phyloP scores from a whole-genome alignment of 2,113 vertebrate genomes.

The Falco punctatus region DNA sequence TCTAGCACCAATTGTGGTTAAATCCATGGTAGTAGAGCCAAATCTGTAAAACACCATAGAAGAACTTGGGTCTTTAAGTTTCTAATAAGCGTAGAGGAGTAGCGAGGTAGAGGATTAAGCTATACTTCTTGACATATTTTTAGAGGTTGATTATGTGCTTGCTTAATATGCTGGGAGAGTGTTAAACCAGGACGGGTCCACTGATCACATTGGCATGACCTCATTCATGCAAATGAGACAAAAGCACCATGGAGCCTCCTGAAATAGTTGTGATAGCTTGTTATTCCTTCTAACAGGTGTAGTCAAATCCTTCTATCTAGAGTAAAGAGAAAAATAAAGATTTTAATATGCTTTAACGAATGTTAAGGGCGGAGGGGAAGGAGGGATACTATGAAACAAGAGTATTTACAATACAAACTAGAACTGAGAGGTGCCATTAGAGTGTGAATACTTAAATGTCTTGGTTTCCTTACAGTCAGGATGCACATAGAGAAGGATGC shows the following conservation, averaged over 20 bases:
- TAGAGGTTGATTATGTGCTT: neutral
- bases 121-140: neutral
- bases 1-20: fast-evolving
- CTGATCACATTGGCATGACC: neutral
- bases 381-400: neutral
- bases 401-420: neutral
- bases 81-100: neutral
- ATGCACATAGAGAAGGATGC: neutral
- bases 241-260: neutral
- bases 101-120: neutral
- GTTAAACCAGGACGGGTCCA: neutral
- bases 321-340: neutral
- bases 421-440: neutral
- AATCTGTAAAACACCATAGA: neutral
- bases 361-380: neutral
- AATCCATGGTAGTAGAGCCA: neutral
- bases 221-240: neutral
- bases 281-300: neutral
- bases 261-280: neutral
- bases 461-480: neutral
- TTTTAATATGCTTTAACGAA: neutral
- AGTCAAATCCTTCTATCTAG: neutral
- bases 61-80: neutral
- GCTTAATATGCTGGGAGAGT: neutral
- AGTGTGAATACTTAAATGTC: neutral